A percentile compares a stretch with the other conserved stretches of the same genome.
Evolutionary conservation across 2,797 vertebrate species (phyloP).

Genomic region (Acanthurus lineatus): DNA sequence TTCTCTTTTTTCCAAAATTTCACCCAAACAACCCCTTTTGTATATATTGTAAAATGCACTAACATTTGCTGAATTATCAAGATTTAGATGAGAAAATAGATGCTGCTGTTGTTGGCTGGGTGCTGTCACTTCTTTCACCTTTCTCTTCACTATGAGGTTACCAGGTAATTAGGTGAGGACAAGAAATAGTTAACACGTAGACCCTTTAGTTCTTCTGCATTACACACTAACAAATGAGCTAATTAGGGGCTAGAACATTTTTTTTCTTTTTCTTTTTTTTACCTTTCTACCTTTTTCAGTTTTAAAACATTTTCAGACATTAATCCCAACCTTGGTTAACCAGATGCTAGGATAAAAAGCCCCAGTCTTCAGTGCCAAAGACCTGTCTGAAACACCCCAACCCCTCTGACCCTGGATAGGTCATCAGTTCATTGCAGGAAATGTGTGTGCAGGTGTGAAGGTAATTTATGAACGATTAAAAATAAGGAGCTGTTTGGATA

Average conservation of each 20-base stretch:
- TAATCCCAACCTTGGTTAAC: not conserved
- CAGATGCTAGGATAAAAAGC: not conserved
- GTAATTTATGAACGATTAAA: slow-evolving; percentile 5
- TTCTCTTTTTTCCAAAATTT: no score
- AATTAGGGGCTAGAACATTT: no score
- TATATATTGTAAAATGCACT: no score
- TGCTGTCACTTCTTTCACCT: not conserved
- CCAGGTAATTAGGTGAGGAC: no score
- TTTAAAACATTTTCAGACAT: slow-evolving; percentile 9
- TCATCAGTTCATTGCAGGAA: no score
- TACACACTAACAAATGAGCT: no score
- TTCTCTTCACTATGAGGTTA: not conserved
- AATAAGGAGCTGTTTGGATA: not conserved
- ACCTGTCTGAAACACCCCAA: not conserved
- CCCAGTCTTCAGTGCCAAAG: slow-evolving; percentile 1
- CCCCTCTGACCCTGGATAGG: no score
- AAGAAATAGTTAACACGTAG: not conserved
- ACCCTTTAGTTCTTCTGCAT: no score
- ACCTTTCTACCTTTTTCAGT: not conserved
- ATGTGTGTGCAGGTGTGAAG: not conserved
- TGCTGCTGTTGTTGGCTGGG: not conserved
- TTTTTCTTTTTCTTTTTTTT: no score
- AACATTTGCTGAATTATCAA: no score
- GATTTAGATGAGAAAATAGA: not conserved
- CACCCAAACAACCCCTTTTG: no score